These are phyloP conservation scores for Lutjanus argentimaculatus DNA, from an alignment of 2,797 vertebrate species.

Conservation along the genomic window DNA sequence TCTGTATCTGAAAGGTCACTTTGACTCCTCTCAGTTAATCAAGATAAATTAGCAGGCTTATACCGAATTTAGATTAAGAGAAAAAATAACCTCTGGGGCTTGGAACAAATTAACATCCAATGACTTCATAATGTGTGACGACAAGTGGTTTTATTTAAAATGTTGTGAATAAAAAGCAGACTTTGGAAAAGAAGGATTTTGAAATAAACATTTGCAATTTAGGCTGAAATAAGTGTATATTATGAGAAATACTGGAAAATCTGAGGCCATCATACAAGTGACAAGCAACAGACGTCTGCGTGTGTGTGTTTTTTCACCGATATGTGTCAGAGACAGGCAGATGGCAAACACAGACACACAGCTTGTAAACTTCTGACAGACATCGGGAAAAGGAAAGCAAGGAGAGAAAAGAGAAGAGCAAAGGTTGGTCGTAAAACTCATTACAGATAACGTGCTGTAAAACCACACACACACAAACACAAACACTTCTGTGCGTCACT, in stretches of 20 bases:
- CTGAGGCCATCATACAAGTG: neutral
- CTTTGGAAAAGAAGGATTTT: too few relatives aligned
- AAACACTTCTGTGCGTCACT: too few relatives aligned
- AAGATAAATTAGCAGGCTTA: neutral
- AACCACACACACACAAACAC: neutral
- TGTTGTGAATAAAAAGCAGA: neutral
- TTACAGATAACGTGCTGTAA: slow-evolving; percentile 48
- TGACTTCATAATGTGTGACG: too few relatives aligned
- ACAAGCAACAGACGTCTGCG: neutral
- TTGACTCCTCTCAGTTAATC: neutral
- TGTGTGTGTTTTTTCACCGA: neutral
- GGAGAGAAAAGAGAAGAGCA: slow-evolving; percentile 58
- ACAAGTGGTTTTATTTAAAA: neutral
- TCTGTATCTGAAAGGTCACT: neutral
- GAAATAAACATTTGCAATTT: neutral
- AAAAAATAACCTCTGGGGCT: neutral
- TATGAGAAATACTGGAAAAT: neutral
- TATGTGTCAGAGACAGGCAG: slow-evolving; percentile 4
- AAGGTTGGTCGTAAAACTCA: slow-evolving; percentile 69
- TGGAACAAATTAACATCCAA: neutral
- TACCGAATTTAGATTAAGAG: neutral
- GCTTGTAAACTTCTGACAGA: slow-evolving; percentile 29
- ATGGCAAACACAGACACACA: slow-evolving; percentile 32
- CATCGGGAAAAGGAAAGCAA: neutral
- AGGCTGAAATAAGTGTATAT: neutral